Conservation (phyloP, 2,113 vertebrate genomes). For the Brachypteracias leptosomus region DNA sequence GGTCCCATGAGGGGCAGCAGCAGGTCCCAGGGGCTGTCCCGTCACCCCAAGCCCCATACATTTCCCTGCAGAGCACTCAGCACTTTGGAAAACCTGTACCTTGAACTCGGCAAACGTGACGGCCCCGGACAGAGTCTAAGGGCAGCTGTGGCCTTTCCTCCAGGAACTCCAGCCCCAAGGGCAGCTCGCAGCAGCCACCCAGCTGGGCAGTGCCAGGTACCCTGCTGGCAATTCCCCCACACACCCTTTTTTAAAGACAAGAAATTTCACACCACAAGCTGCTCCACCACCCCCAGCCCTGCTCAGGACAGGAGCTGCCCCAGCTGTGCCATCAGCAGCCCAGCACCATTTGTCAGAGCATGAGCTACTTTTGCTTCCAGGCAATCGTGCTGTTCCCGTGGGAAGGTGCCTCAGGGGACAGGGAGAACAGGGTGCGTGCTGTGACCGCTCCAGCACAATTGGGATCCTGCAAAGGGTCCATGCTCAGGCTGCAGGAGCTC, state of each 20-base stretch:
- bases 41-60: background rate
- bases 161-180: background rate
- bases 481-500: background rate
- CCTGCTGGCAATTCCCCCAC: background rate
- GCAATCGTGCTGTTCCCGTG: accelerated
- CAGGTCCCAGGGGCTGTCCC: background rate
- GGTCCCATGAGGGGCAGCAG: accelerated
- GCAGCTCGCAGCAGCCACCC: background rate
- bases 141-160: background rate
- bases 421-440: background rate
- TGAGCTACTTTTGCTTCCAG: background rate
- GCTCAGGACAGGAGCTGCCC: background rate
- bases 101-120: background rate
- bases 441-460: background rate
- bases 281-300: background rate
- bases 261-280: background rate
- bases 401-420: background rate
- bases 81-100: conserved; percentile 13
- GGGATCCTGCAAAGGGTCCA: background rate
- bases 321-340: background rate
- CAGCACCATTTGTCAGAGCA: background rate
- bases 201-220: background rate
- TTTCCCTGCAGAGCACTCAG: background rate
- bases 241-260: background rate
- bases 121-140: background rate